A percentile compares a stretch with the other conserved stretches of the same genome.
Evolutionary conservation across 2,113 vertebrate species (phyloP).

Genomic region (Salminus brasiliensis): DNA sequence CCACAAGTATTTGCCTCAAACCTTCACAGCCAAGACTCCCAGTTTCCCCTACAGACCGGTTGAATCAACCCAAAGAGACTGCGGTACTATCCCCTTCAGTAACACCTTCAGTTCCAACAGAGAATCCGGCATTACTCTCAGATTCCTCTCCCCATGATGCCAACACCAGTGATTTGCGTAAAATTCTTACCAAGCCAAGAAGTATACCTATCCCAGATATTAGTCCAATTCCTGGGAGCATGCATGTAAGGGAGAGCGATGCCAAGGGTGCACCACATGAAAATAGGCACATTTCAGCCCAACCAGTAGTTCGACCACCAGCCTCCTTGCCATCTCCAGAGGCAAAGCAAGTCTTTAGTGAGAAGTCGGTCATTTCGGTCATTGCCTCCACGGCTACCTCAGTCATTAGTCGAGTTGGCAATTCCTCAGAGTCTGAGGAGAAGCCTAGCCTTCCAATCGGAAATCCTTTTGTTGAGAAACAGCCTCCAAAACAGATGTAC

Average conservation of each 20-base stretch:
- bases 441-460: constrained; percentile 79
- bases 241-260: constrained; percentile 73
- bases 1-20: constrained; percentile 67
- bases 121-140: constrained; percentile 67
- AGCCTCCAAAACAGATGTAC: constrained; percentile 81
- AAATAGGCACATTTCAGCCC: constrained; percentile 72
- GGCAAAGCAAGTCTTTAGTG: constrained; percentile 71
- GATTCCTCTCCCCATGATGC: constrained; percentile 83
- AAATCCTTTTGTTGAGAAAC: constrained; percentile 75
- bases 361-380: constrained; percentile 83
- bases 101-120: constrained; percentile 63
- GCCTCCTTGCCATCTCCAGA: constrained; percentile 74
- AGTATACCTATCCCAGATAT: constrained; percentile 74
- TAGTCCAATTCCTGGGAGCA: constrained; percentile 67
- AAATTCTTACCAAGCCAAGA: constrained; percentile 94
- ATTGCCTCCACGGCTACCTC: constrained; percentile 93
- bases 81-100: constrained; percentile 75
- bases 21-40: constrained; percentile 63
- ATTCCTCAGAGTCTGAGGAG: constrained; percentile 87
- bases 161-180: constrained; percentile 88
- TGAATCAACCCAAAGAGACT: constrained; percentile 81
- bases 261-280: constrained; percentile 73
- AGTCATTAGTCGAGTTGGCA: constrained; percentile 93
- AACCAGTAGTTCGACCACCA: constrained; percentile 66
- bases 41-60: constrained; percentile 83